Percentiles rank a stretch among this genome's conserved stretches.
phyloP scores from a whole-genome alignment of 2,113 vertebrate genomes.

The Aldabrachelys gigantea region DNA sequence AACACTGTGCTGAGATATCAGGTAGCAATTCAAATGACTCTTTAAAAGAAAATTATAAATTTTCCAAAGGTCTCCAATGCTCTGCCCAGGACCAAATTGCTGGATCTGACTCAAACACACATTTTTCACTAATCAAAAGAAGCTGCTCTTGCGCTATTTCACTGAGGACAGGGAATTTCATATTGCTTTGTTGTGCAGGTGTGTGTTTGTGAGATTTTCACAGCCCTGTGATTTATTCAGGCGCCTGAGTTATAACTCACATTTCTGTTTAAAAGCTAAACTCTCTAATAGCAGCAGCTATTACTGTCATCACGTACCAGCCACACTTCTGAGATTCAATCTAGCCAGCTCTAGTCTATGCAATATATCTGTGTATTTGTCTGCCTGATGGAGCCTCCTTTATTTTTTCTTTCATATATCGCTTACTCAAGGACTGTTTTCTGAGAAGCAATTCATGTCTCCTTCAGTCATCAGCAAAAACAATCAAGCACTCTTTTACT shows the following conservation, averaged over 20 bases:
- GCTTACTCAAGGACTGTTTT: slow-evolving; percentile 68
- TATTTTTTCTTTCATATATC: slow-evolving; percentile 30
- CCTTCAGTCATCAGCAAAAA: slow-evolving; percentile 67
- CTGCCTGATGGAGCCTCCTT: slow-evolving; percentile 57
- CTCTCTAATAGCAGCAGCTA: slow-evolving; percentile 51
- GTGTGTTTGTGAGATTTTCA: background rate
- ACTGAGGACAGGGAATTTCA: slow-evolving; percentile 18
- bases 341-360: background rate
- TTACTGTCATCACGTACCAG: slow-evolving; percentile 63
- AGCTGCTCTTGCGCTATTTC: background rate
- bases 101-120: rapidly evolving
- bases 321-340: slow-evolving; percentile 38
- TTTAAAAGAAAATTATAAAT: background rate
- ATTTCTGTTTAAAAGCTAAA: slow-evolving; percentile 70
- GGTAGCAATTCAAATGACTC: rapidly evolving
- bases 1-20: rapidly evolving
- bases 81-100: background rate
- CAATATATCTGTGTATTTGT: slow-evolving; percentile 44
- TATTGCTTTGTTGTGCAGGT: background rate
- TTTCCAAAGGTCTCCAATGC: background rate
- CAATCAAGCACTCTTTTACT: slow-evolving; percentile 67
- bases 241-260: slow-evolving; percentile 54
- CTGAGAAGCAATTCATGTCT: slow-evolving; percentile 60
- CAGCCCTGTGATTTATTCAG: slow-evolving; percentile 42
- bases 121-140: background rate